Evolutionary conservation across 1,140 invertebrate species (phyloP).

Genomic region (Schlechtendalia chinensis): DNA sequence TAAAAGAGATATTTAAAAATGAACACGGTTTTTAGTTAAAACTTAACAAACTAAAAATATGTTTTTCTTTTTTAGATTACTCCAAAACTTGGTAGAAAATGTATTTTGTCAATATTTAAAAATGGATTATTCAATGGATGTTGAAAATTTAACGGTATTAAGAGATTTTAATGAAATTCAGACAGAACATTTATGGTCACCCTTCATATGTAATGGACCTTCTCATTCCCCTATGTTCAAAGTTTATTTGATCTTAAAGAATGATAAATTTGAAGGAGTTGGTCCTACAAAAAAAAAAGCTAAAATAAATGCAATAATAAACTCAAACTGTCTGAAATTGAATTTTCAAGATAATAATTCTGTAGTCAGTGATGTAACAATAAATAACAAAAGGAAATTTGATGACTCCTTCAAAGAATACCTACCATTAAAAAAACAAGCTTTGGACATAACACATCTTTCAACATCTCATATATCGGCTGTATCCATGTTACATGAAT

Average conservation of each 20-base stretch:
- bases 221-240: slow-evolving; percentile 14
- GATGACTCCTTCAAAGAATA: neutral
- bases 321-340: neutral
- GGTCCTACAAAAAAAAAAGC: slow-evolving; percentile 37
- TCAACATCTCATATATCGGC: neutral
- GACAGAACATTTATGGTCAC: neutral
- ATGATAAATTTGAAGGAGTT: neutral
- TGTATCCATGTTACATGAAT: slow-evolving; percentile 19
- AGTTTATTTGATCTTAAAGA: neutral
- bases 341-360: neutral
- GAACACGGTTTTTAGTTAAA: too few species aligned
- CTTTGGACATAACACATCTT: neutral
- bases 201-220: slow-evolving; percentile 4
- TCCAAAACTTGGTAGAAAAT: too few species aligned
- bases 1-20: too few species aligned
- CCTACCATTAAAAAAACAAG: neutral
- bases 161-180: slow-evolving; percentile 34
- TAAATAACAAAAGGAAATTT: neutral
- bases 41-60: too few species aligned
- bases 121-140: neutral
- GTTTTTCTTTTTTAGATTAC: neutral
- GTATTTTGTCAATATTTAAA: neutral
- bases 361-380: neutral
- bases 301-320: slow-evolving; percentile 19
- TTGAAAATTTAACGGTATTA: neutral